A percentile compares a stretch with the other conserved stretches of the same genome.
phyloP scores from a whole-genome alignment of 2,113 vertebrate species.

The Microcebus ravelobensis region DNA sequence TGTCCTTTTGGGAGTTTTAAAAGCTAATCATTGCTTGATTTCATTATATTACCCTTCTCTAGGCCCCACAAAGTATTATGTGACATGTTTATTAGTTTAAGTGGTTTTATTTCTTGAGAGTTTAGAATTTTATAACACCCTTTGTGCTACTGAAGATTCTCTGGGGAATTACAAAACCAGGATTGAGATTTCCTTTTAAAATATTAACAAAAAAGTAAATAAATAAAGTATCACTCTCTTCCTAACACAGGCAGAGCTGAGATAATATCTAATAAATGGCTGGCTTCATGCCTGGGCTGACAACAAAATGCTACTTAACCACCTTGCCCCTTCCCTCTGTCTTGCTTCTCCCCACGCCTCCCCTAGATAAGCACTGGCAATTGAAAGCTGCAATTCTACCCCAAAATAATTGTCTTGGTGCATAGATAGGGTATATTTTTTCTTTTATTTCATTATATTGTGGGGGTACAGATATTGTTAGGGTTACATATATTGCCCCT shows the following conservation, averaged over 20 bases:
- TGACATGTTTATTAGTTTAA: slow-evolving; percentile 74
- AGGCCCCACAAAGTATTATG: slow-evolving; percentile 26
- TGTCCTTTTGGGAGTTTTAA: slow-evolving; percentile 56
- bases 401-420: not conserved
- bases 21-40: slow-evolving; percentile 56
- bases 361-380: not conserved
- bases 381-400: not conserved
- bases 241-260: not conserved
- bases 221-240: slow-evolving; percentile 33
- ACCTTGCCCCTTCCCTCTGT: not conserved
- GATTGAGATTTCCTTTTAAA: slow-evolving; percentile 60
- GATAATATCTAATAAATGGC: not conserved
- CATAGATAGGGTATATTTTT: not conserved
- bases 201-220: slow-evolving; percentile 61
- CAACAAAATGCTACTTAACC: not conserved
- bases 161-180: slow-evolving; percentile 60
- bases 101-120: slow-evolving; percentile 64
- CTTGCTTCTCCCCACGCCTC: not conserved
- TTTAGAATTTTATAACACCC: slow-evolving; percentile 63
- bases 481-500: too few relatives aligned
- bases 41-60: not conserved
- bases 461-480: too few relatives aligned
- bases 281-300: not conserved
- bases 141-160: slow-evolving; percentile 49
- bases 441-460: too few relatives aligned